phyloP scores from a whole-genome alignment of 2,797 vertebrate species.

The Enteromius thamalakanensis region DNA sequence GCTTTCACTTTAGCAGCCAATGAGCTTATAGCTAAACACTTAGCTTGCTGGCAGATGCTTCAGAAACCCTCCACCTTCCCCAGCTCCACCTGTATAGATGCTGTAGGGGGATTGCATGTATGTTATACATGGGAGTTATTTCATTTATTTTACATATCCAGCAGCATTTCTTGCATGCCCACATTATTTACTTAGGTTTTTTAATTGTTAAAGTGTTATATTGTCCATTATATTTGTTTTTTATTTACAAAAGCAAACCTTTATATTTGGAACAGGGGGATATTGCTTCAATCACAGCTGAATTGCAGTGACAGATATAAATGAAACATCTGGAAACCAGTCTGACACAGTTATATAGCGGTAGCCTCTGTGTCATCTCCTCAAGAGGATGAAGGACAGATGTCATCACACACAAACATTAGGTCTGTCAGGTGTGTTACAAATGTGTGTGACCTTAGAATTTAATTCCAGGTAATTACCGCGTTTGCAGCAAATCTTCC shows the following conservation, averaged over 20 bases:
- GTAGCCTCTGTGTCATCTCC: not conserved
- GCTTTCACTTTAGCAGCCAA: not conserved
- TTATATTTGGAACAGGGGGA: not conserved
- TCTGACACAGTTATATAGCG: not conserved
- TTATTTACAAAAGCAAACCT: not conserved
- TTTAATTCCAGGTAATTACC: constrained; percentile 30
- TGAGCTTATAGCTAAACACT: not conserved
- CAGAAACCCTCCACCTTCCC: not conserved
- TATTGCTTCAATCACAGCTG: not conserved
- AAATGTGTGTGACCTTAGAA: constrained; percentile 28
- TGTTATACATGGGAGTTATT: not conserved
- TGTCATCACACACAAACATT: constrained; percentile 26
- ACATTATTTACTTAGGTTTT: not conserved
- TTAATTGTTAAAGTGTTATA: not conserved
- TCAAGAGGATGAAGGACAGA: not conserved
- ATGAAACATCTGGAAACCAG: not conserved
- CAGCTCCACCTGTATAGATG: not conserved
- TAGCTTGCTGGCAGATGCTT: not conserved
- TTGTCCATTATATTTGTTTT: not conserved
- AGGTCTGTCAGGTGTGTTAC: constrained; percentile 7
- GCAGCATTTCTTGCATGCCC: not conserved
- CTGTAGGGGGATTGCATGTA: not conserved
- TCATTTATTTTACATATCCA: not conserved
- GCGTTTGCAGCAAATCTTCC: constrained; percentile 29
- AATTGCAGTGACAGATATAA: not conserved